Conservation (phyloP, 2,113 vertebrate species). For the Macrotis lagotis region DNA sequence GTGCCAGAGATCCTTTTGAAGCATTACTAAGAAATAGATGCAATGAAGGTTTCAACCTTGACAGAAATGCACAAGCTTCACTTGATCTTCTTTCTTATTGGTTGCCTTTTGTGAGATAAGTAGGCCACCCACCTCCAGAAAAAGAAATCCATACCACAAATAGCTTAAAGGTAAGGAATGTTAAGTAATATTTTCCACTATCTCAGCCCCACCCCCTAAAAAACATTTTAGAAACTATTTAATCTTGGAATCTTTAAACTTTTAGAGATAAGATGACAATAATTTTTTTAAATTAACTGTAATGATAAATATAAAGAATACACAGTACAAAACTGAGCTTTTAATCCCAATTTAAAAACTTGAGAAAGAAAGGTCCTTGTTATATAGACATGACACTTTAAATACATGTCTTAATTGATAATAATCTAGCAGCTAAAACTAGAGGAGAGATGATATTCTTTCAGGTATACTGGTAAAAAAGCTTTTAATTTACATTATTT, state of each 20-base stretch:
- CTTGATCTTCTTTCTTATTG: slow-evolving; percentile 37
- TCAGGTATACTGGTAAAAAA: slow-evolving; percentile 64
- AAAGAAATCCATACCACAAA: slow-evolving; percentile 16
- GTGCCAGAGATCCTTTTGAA: slow-evolving; percentile 23
- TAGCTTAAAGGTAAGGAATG: slow-evolving; percentile 6
- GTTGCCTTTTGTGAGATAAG: slow-evolving; percentile 50
- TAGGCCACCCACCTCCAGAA: slow-evolving; percentile 2
- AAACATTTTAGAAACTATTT: slow-evolving; percentile 41
- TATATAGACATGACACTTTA: neutral
- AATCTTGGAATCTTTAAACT: slow-evolving; percentile 50
- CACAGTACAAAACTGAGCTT: neutral
- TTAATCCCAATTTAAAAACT: slow-evolving; percentile 57
- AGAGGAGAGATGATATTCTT: slow-evolving; percentile 38
- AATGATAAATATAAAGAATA: slow-evolving; percentile 21
- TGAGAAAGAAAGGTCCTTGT: slow-evolving; percentile 9
- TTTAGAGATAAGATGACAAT: slow-evolving; percentile 13
- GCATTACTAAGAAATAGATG: slow-evolving; percentile 37
- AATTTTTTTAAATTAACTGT: slow-evolving; percentile 9
- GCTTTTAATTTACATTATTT: slow-evolving; percentile 47
- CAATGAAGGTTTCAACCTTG: slow-evolving; percentile 11
- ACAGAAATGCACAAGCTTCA: slow-evolving; percentile 5
- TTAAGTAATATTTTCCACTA: slow-evolving; percentile 35
- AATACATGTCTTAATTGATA: neutral
- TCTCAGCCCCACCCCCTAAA: slow-evolving; percentile 24
- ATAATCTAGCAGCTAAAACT: slow-evolving; percentile 19